These are phyloP conservation scores for Tetranychus piercei DNA, from an alignment of 2,888 invertebrate genomes.

Conservation along the genomic window DNA sequence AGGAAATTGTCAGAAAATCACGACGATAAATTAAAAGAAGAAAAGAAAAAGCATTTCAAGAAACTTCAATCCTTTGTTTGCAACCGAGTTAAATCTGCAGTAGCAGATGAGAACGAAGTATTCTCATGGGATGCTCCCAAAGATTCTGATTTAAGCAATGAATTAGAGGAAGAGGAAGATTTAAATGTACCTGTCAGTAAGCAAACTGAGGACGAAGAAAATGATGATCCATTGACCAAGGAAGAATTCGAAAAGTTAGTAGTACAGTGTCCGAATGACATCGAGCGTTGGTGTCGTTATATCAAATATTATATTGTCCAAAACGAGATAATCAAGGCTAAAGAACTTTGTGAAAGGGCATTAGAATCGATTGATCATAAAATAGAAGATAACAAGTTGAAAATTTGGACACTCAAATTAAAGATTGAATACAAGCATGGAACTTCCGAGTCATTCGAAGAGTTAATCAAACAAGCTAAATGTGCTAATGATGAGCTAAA, in stretches of 20 bases:
- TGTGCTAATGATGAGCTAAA: slow-evolving; percentile 58
- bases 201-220: slow-evolving; percentile 45
- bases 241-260: slow-evolving; percentile 71
- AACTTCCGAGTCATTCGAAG: slow-evolving; percentile 51
- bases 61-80: not conserved
- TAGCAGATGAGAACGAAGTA: not conserved
- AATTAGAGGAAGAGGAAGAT: slow-evolving; percentile 11
- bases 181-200: slow-evolving; percentile 33
- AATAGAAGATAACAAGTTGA: slow-evolving; percentile 61
- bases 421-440: slow-evolving; percentile 79
- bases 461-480: slow-evolving; percentile 57
- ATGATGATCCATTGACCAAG: slow-evolving; percentile 45
- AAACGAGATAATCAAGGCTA: slow-evolving; percentile 74
- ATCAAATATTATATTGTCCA: slow-evolving; percentile 65
- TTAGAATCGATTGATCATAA: slow-evolving; percentile 58
- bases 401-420: slow-evolving; percentile 72
- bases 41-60: not conserved
- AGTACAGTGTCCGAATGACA: slow-evolving; percentile 57
- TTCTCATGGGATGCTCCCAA: not conserved
- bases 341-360: slow-evolving; percentile 58
- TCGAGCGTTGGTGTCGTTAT: slow-evolving; percentile 70
- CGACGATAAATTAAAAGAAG: not conserved
- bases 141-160: not conserved
- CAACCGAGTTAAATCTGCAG: slow-evolving; percentile 9
- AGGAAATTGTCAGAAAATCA: slow-evolving; percentile 7